Conservation (phyloP, 1,140 invertebrate species). For the Periplaneta americana region DNA sequence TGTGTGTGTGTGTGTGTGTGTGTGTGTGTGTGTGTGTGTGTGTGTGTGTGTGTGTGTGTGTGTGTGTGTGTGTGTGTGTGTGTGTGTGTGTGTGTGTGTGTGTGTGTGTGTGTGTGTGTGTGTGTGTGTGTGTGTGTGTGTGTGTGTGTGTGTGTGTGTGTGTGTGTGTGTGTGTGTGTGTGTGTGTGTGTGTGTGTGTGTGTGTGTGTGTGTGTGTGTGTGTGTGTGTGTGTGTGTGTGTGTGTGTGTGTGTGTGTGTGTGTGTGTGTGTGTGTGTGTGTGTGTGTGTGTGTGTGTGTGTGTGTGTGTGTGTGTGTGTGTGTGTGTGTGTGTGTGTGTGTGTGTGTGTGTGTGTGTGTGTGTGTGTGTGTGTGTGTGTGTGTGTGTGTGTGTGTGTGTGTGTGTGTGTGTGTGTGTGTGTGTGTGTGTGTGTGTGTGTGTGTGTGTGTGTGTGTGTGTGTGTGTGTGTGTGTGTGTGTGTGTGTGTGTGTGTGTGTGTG, state of each 20-base stretch:
- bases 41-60: conserved; percentile 27
- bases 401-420: conserved; percentile 22
- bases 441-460: conserved; percentile 24
- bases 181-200: conserved; percentile 21
- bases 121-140: conserved; percentile 23
- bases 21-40: conserved; percentile 27
- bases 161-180: conserved; percentile 22
- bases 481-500: conserved; percentile 23
- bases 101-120: conserved; percentile 30
- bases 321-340: conserved; percentile 19
- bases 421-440: conserved; percentile 23
- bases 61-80: conserved; percentile 28
- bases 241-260: conserved; percentile 20
- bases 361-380: conserved; percentile 19
- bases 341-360: conserved; percentile 19
- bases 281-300: conserved; percentile 26
- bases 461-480: conserved; percentile 24
- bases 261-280: conserved; percentile 33
- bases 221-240: conserved; percentile 21
- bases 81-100: conserved; percentile 28
- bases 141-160: conserved; percentile 20
- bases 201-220: conserved; percentile 21
- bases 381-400: conserved; percentile 18
- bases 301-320: conserved; percentile 20
- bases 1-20: conserved; percentile 27